These are phyloP conservation scores for Drosophila kanekoi DNA, from an alignment of 2,888 invertebrate genomes.

Conservation along the genomic window DNA sequence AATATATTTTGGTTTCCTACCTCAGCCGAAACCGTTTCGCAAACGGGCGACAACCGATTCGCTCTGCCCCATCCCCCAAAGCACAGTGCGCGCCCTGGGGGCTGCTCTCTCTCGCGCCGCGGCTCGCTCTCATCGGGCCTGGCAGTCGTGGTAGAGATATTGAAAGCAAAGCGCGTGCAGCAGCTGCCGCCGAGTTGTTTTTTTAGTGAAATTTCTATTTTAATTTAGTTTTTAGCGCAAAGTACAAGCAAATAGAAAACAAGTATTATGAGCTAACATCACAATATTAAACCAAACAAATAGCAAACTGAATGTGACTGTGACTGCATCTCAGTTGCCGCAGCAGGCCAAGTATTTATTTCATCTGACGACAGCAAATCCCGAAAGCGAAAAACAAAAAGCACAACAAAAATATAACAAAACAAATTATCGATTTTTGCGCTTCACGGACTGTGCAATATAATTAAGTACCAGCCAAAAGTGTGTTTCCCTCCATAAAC, in stretches of 20 bases:
- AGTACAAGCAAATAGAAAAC: constrained; percentile 13
- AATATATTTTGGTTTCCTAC: neutral
- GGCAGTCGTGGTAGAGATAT: constrained; percentile 56
- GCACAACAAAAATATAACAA: neutral
- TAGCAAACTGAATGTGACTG: constrained; percentile 1
- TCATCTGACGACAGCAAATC: constrained; percentile 15
- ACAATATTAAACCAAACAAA: constrained; percentile 10
- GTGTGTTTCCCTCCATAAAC: neutral
- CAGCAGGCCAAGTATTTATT: constrained; percentile 34
- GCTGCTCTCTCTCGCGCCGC: constrained; percentile 37
- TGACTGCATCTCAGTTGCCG: constrained; percentile 1
- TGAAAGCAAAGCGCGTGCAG: constrained; percentile 59
- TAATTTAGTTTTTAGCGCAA: constrained; percentile 55
- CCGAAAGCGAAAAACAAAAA: constrained; percentile 14
- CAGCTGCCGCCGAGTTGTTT: constrained; percentile 49
- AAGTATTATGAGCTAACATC: constrained; percentile 14
- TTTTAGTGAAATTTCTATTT: constrained; percentile 58
- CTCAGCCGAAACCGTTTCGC: constrained; percentile 18
- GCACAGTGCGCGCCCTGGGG: constrained; percentile 25
- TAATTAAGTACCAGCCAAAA: constrained; percentile 12
- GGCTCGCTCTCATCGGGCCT: constrained; percentile 28
- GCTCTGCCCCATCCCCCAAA: constrained; percentile 45
- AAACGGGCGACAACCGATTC: constrained; percentile 40
- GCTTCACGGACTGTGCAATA: constrained; percentile 40
- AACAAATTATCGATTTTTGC: constrained; percentile 52